phyloP scores from a whole-genome alignment of 2,888 invertebrate species.

The Tyria jacobaeae region DNA sequence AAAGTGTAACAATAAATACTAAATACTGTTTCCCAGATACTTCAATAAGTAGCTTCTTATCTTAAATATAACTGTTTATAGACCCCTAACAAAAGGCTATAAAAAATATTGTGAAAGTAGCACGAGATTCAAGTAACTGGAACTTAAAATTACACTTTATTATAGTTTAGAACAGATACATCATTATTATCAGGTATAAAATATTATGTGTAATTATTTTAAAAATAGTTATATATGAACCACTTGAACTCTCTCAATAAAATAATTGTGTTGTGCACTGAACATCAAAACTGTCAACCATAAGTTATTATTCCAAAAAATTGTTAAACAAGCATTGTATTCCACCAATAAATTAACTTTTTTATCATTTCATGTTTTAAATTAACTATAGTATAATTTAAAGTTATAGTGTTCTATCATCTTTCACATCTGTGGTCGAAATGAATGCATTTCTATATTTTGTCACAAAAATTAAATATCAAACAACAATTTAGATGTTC shows the following conservation, averaged over 20 bases:
- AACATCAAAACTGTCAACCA: constrained; percentile 29
- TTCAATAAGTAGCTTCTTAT: not conserved
- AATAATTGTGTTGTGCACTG: constrained; percentile 43
- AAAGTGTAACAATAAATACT: not conserved
- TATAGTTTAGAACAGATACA: constrained; percentile 10
- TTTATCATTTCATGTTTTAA: not conserved
- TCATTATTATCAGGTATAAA: constrained; percentile 45
- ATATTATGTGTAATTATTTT: constrained; percentile 53
- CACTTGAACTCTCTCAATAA: constrained; percentile 52
- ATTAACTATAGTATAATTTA: not conserved
- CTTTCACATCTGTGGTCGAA: constrained; percentile 30
- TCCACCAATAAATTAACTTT: not conserved
- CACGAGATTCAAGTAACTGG: constrained; percentile 51
- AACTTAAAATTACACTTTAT: constrained; percentile 19
- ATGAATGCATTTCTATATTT: constrained; percentile 28
- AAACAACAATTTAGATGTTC: constrained; percentile 73
- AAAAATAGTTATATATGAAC: constrained; percentile 39
- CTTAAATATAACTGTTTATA: constrained; percentile 5
- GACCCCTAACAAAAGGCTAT: not conserved
- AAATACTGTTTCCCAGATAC: not conserved
- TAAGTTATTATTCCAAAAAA: constrained; percentile 6
- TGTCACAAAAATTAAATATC: constrained; percentile 35
- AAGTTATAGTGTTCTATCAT: not conserved
- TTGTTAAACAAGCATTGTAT: not conserved
- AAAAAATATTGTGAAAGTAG: constrained; percentile 15